These are phyloP conservation scores for Eufriesea mexicana DNA, from an alignment of 1,140 invertebrate genomes.

Conservation along the genomic window DNA sequence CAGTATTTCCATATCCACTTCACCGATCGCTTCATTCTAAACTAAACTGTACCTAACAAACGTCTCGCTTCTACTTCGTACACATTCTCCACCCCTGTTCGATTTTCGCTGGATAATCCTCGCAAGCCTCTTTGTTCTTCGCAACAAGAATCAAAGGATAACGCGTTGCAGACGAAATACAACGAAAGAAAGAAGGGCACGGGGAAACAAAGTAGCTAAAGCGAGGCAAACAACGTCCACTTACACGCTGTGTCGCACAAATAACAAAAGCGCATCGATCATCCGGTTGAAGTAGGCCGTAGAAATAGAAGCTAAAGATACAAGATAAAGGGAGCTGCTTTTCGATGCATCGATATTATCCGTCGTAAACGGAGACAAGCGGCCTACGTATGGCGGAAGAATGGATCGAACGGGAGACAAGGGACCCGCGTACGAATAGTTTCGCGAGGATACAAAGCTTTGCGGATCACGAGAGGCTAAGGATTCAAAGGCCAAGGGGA, in stretches of 20 bases:
- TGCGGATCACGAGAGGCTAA: too few species aligned
- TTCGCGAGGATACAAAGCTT: background rate
- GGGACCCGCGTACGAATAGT: background rate
- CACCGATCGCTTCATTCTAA: too few species aligned
- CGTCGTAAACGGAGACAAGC: slow-evolving; percentile 8
- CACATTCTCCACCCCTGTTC: too few species aligned
- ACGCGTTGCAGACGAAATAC: background rate
- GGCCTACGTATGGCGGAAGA: background rate
- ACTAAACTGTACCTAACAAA: too few species aligned
- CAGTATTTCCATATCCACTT: too few species aligned
- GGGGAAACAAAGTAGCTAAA: background rate
- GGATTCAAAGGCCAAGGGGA: background rate
- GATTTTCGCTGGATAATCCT: too few species aligned
- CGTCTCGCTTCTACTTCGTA: too few species aligned
- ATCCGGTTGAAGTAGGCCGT: background rate
- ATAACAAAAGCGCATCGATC: slow-evolving; percentile 7
- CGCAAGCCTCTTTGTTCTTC: too few species aligned
- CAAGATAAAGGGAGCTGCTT: background rate
- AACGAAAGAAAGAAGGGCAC: background rate
- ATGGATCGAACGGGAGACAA: background rate
- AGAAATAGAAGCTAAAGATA: background rate
- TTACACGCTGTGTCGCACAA: background rate
- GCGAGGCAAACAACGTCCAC: background rate
- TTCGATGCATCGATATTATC: background rate
- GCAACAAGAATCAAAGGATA: background rate